Percentiles rank a stretch among this genome's conserved stretches.
These are phyloP conservation scores for Myocastor coypus DNA, from an alignment of 2,113 vertebrate genomes.

Conservation along the genomic window DNA sequence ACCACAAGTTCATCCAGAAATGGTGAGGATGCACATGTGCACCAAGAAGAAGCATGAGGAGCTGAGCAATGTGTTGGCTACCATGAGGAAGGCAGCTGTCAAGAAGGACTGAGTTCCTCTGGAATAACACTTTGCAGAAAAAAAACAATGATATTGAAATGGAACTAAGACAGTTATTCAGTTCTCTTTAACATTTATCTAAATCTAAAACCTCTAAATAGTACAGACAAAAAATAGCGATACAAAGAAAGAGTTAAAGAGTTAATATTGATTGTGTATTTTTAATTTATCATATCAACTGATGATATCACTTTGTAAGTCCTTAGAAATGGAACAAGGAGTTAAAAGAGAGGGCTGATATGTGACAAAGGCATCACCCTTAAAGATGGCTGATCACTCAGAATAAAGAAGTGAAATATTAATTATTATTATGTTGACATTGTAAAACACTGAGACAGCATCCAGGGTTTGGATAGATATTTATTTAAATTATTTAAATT, in stretches of 20 bases:
- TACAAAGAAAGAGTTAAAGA: slow-evolving; percentile 10
- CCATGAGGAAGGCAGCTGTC: too few species aligned
- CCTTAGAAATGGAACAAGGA: slow-evolving; percentile 53
- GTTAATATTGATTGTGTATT: neutral
- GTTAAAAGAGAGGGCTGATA: neutral
- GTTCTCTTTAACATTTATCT: slow-evolving; percentile 31
- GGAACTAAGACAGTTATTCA: neutral
- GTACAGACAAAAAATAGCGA: neutral
- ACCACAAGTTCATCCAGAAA: too few species aligned
- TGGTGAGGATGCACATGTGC: too few species aligned
- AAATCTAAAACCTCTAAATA: neutral
- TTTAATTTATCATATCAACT: slow-evolving; percentile 39
- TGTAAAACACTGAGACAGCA: too few species aligned
- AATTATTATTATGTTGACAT: neutral
- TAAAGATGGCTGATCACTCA: slow-evolving; percentile 5
- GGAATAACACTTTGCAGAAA: too few species aligned
- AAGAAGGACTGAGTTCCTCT: too few species aligned
- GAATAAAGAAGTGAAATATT: neutral
- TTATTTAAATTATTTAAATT: too few species aligned
- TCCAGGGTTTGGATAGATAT: too few species aligned
- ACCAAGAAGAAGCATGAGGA: too few species aligned
- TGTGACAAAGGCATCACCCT: slow-evolving; percentile 7
- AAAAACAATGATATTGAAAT: neutral
- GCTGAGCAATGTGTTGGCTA: too few species aligned
- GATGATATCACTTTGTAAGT: slow-evolving; percentile 29